Percentiles rank a stretch among this genome's conserved stretches.
These are phyloP conservation scores for Corythornis vintsioides DNA, from an alignment of 2,113 vertebrate genomes.

Conservation along the genomic window DNA sequence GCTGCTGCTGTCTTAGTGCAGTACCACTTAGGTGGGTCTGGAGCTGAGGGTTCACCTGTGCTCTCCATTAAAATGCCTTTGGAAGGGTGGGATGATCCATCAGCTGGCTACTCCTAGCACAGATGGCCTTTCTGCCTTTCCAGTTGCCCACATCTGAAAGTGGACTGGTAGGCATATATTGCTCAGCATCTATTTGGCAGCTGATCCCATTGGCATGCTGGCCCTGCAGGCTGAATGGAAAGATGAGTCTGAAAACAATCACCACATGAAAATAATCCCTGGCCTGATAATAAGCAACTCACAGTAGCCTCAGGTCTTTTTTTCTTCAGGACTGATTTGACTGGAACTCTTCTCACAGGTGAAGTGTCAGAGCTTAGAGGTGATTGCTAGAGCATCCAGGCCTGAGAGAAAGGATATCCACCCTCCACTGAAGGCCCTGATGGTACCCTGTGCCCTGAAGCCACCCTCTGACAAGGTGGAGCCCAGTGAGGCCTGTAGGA, in stretches of 20 bases:
- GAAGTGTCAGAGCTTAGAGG: neutral
- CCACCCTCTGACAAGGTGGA: neutral
- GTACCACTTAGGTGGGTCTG: neutral
- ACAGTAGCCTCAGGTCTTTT: neutral
- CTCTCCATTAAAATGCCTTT: neutral
- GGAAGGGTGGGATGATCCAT: neutral
- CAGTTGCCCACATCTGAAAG: neutral
- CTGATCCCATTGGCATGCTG: neutral
- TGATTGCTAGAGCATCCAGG: neutral
- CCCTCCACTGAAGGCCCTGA: neutral
- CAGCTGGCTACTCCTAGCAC: neutral
- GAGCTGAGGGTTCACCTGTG: neutral
- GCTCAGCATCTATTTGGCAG: neutral
- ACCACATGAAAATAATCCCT: neutral
- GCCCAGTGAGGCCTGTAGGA: neutral
- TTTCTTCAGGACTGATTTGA: neutral
- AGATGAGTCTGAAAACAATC: neutral
- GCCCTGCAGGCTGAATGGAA: neutral
- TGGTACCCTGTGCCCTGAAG: neutral
- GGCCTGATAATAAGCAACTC: neutral
- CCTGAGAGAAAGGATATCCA: neutral
- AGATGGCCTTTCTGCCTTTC: neutral
- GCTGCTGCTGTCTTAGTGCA: neutral
- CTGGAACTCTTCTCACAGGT: slow-evolving; percentile 11
- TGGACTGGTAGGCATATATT: rapidly evolving